phyloP scores from a whole-genome alignment of 1,140 invertebrate genomes.

The Microplitis demolitor region DNA sequence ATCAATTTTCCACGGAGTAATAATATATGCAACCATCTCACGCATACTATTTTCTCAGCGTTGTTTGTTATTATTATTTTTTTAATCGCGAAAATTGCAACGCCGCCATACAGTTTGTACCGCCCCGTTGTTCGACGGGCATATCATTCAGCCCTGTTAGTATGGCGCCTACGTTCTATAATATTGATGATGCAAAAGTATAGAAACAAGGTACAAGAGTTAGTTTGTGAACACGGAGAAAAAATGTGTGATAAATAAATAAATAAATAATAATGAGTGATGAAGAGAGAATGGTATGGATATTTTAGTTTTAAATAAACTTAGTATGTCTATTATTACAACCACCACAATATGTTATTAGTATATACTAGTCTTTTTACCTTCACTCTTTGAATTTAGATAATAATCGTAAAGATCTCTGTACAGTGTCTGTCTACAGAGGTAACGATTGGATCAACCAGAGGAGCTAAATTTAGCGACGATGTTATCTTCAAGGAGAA shows the following conservation, averaged over 20 bases:
- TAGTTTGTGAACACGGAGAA: no score
- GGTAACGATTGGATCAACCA: neutral
- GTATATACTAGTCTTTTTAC: neutral
- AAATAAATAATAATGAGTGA: no score
- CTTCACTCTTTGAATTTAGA: neutral
- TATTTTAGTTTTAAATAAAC: no score
- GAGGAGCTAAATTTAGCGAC: neutral
- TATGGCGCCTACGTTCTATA: neutral
- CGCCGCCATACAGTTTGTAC: neutral
- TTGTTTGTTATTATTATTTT: conserved; percentile 20
- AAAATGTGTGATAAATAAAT: no score
- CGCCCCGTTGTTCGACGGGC: neutral
- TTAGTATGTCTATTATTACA: no score
- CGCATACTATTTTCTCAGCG: conserved; percentile 7
- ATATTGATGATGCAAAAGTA: no score
- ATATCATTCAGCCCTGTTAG: neutral
- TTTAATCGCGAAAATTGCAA: conserved; percentile 18
- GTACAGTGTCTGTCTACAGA: neutral
- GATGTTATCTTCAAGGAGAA: neutral
- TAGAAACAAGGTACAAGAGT: no score
- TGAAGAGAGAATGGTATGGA: no score
- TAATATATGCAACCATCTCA: neutral
- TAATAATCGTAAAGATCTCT: neutral
- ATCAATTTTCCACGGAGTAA: neutral
- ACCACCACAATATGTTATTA: no score